phyloP scores from a whole-genome alignment of 1,140 invertebrate genomes.

The Cyclargus thomasi region DNA sequence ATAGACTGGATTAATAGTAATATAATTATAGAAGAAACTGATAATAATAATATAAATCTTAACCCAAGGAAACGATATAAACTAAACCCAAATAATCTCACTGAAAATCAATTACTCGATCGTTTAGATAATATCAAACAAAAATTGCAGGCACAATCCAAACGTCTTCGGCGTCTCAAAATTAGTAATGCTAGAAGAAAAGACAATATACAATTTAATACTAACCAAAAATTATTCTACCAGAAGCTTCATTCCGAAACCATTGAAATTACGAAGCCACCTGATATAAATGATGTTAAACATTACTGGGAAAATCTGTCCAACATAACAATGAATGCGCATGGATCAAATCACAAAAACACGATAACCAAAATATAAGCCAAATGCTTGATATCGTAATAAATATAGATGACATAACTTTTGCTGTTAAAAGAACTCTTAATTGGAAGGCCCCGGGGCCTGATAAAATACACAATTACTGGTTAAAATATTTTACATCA shows the following conservation, averaged over 20 bases:
- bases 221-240: slow-evolving; percentile 28
- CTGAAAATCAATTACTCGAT: slow-evolving; percentile 18
- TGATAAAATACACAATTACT: too few relatives aligned
- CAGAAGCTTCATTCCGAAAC: slow-evolving; percentile 18
- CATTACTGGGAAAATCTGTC: not conserved
- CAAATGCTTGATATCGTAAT: not conserved
- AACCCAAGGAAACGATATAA: slow-evolving; percentile 17
- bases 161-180: slow-evolving; percentile 23
- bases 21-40: too few relatives aligned
- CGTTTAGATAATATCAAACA: slow-evolving; percentile 22
- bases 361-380: not conserved
- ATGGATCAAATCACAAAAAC: not conserved
- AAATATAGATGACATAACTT: not conserved
- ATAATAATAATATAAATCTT: too few relatives aligned
- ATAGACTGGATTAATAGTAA: too few relatives aligned
- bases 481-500: slow-evolving; percentile 19
- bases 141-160: slow-evolving; percentile 23
- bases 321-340: not conserved
- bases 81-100: slow-evolving; percentile 14
- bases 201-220: slow-evolving; percentile 25
- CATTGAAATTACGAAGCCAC: slow-evolving; percentile 18
- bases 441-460: too few relatives aligned
- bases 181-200: slow-evolving; percentile 18
- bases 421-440: not conserved
- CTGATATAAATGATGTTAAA: slow-evolving; percentile 17